phyloP scores from a whole-genome alignment of 1,140 invertebrate species.

The Stenopsyche tienmushanensis region DNA sequence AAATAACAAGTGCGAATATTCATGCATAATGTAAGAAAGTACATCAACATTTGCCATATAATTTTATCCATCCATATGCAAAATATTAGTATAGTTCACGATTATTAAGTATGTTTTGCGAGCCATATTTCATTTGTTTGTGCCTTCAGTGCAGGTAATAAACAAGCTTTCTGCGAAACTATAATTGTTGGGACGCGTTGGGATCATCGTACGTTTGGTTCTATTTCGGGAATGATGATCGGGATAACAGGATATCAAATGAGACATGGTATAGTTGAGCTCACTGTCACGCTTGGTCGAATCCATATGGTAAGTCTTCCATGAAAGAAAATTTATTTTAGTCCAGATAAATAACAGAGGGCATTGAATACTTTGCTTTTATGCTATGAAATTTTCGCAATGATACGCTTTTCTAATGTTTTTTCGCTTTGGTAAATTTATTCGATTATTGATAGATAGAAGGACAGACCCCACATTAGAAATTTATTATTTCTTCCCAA shows the following conservation, averaged over 20 bases:
- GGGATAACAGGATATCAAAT: neutral
- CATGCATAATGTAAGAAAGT: neutral
- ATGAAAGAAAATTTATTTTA: neutral
- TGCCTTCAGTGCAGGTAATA: neutral
- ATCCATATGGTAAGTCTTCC: neutral
- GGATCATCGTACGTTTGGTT: neutral
- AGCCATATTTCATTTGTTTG: too few species aligned
- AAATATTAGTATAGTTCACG: too few species aligned
- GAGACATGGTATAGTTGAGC: constrained; percentile 3
- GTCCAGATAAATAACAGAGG: too few species aligned
- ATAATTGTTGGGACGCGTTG: neutral
- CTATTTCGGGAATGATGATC: constrained; percentile 1
- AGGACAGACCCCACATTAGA: too few species aligned
- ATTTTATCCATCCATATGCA: too few species aligned
- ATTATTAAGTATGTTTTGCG: too few species aligned
- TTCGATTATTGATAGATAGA: too few species aligned
- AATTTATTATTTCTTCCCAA: neutral
- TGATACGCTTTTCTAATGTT: too few species aligned
- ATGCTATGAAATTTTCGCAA: too few species aligned
- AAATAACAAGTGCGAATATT: neutral
- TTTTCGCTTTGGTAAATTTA: too few species aligned
- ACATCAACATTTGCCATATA: too few species aligned
- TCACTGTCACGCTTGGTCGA: neutral
- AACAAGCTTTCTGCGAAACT: neutral
- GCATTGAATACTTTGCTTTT: too few species aligned